Evolutionary conservation across 2,888 invertebrate genomes (phyloP), one percentile per base, ranked within the genome.

Genomic region (Xestia ashworthii): DNA sequence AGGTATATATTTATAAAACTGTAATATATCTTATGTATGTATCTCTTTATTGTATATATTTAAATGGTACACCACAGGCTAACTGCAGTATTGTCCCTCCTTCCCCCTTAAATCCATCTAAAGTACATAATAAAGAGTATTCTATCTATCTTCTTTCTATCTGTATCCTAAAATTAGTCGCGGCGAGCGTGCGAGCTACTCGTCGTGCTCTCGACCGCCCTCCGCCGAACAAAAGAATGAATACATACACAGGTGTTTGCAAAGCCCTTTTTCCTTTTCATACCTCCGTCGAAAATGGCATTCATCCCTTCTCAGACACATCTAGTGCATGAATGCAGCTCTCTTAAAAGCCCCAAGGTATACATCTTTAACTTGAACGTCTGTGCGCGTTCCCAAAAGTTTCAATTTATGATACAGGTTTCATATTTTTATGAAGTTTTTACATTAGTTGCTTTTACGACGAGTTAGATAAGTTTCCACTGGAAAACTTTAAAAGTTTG

Each of bases 141-240:
- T 32, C 32, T 32, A 32, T 32, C 32, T 32, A 32, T 32, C 32
- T 32, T 32, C 32, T 32, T 2, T 32, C 32, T 32, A 32, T 32
- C 32, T 32, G 32, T 82, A 83, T 83, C 80, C 80, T 70, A 85
- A 88, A 88, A 87, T 83, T 78, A 62, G 77, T 73, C 76, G 76
- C 77, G 67, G 71, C 50, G 69, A 80, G 84, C 82, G 77, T 88
- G 82, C 75, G 68, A 86, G 81, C 82, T 79, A 67, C 80, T 83
- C 85, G 85, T 81, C 86, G 80, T 86, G 89, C 92, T 89, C 92
- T 92, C 91, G 86, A 89, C 89, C 89, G 90, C 90, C 88, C 90
- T 89, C 88, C 83, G 76, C 62, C 81, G 91, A 93, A 95, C 94
- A 95, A 95, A 94, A 90, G 91, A 86, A 89, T 93, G 94, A 92